Evolutionary conservation across 1,140 invertebrate genomes (phyloP).

Genomic region (Rhyzopertha dominica): DNA sequence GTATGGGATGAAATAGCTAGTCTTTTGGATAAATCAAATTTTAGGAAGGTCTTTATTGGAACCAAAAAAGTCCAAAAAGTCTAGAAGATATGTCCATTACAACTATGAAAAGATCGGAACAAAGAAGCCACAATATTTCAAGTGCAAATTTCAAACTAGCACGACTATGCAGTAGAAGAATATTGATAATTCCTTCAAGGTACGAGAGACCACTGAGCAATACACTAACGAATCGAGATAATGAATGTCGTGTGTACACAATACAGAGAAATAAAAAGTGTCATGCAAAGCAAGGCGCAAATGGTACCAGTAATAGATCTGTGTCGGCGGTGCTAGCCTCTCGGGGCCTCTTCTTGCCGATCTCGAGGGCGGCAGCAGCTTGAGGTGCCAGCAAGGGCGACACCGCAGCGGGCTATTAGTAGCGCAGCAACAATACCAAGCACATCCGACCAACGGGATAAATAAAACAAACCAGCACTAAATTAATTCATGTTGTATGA

Average conservation of each 20-base stretch:
- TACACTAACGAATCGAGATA: too few relatives aligned
- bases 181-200: background rate
- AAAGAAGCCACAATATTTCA: constrained; percentile 7
- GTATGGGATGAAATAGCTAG: too few relatives aligned
- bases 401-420: constrained; percentile 51
- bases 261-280: constrained; percentile 38
- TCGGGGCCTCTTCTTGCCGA: constrained; percentile 82
- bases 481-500: constrained; percentile 36
- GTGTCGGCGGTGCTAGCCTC: constrained; percentile 65
- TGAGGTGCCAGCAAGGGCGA: constrained; percentile 51
- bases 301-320: constrained; percentile 88
- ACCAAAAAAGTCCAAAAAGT: too few relatives aligned
- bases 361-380: constrained; percentile 58
- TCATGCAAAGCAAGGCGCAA: constrained; percentile 57
- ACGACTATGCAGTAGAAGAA: background rate
- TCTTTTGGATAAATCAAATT: too few relatives aligned
- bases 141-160: background rate
- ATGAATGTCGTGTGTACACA: constrained; percentile 26
- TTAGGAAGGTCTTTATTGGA: too few relatives aligned
- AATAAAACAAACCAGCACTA: constrained; percentile 47
- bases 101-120: too few relatives aligned
- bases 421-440: constrained; percentile 48
- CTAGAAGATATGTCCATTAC: too few relatives aligned
- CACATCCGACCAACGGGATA: constrained; percentile 43
- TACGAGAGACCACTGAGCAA: too few relatives aligned